Evolutionary conservation across 92 coral and sea anemone genomes (phyloP).

Genomic region (Plumapathes pennacea): DNA sequence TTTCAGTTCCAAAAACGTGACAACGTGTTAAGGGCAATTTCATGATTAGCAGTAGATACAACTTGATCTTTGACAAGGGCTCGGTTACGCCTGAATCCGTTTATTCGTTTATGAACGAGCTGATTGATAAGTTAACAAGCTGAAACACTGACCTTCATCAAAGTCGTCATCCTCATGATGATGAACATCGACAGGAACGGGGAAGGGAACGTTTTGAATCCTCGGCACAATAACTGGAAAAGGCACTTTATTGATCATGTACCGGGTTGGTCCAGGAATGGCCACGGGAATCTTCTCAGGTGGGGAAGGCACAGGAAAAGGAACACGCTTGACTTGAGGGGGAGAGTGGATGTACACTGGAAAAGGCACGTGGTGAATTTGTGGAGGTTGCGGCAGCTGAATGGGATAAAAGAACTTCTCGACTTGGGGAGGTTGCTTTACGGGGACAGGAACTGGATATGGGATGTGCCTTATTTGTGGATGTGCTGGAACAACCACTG

Average conservation of each 20-base stretch:
- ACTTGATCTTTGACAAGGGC: too few relatives aligned
- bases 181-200: slow-evolving; percentile 26
- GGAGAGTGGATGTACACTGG: slow-evolving; percentile 69
- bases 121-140: too few relatives aligned
- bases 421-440: slow-evolving; percentile 71
- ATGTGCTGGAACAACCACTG: slow-evolving; percentile 71
- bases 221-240: slow-evolving; percentile 57
- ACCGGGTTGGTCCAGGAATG: slow-evolving; percentile 68
- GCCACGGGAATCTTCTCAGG: slow-evolving; percentile 68
- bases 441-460: slow-evolving; percentile 79
- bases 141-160: slow-evolving; percentile 14
- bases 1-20: too few relatives aligned
- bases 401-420: slow-evolving; percentile 73
- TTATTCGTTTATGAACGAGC: too few relatives aligned
- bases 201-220: slow-evolving; percentile 26
- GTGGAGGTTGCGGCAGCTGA: slow-evolving; percentile 66
- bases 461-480: slow-evolving; percentile 77
- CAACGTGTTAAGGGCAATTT: too few relatives aligned
- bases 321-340: slow-evolving; percentile 54
- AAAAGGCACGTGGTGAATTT: slow-evolving; percentile 64
- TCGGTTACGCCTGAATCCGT: too few relatives aligned
- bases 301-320: slow-evolving; percentile 68
- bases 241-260: slow-evolving; percentile 67
- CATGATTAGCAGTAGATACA: too few relatives aligned
- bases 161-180: slow-evolving; percentile 6